Evolutionary conservation across 2,888 invertebrate species (phyloP).

Genomic region (Drosophila koepferae): DNA sequence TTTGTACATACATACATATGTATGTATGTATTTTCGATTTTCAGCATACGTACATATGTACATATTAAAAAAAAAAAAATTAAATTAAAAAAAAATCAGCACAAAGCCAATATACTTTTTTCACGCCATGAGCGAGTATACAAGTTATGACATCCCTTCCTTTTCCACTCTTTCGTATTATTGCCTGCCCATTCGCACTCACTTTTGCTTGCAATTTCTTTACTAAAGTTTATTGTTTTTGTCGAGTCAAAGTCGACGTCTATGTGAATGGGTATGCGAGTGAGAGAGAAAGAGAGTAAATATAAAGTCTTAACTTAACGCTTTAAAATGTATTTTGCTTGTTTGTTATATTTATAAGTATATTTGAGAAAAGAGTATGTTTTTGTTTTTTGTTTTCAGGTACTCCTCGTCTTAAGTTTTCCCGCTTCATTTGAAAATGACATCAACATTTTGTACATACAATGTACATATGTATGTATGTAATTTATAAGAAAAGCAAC

Average conservation of each 20-base stretch:
- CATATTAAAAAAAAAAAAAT: too few species aligned
- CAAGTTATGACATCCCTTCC: constrained; percentile 37
- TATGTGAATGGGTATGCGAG: constrained; percentile 4
- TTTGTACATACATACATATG: too few species aligned
- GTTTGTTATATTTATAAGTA: neutral
- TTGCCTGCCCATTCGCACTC: constrained; percentile 31
- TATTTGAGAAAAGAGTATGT: neutral
- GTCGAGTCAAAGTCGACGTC: constrained; percentile 23
- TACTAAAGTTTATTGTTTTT: constrained; percentile 22
- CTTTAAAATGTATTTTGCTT: neutral
- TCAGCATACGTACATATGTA: too few species aligned
- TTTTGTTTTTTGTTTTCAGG: neutral
- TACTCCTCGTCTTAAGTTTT: constrained; percentile 28
- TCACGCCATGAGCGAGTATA: neutral
- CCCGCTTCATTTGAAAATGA: constrained; percentile 50
- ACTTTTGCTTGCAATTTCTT: constrained; percentile 39
- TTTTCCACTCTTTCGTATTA: constrained; percentile 7
- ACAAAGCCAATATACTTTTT: neutral
- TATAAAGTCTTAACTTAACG: constrained; percentile 10
- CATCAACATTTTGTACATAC: constrained; percentile 63
- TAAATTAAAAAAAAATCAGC: too few species aligned
- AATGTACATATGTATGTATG: constrained; percentile 25
- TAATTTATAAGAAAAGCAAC: constrained; percentile 47
- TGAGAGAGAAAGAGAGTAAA: neutral
- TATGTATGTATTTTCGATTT: too few species aligned